Conservation (phyloP, 2,797 vertebrate species). For the Thaleichthys pacificus region DNA sequence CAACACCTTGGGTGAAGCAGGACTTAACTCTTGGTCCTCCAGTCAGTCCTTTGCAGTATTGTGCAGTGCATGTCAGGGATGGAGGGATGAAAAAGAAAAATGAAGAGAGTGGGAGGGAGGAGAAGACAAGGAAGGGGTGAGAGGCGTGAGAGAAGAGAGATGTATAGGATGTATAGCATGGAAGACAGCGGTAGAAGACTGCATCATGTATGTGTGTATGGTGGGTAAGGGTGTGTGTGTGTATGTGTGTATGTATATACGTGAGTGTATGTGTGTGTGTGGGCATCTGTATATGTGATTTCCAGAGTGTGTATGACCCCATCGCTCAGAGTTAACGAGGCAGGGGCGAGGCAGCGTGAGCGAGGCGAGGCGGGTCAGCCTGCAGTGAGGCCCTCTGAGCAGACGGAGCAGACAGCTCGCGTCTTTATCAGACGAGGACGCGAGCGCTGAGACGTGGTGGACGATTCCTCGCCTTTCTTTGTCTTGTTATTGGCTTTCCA, state of each 20-base stretch:
- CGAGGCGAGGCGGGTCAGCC: slow-evolving; percentile 7
- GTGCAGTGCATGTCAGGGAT: too few species aligned
- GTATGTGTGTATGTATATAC: slow-evolving; percentile 1
- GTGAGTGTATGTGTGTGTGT: slow-evolving; percentile 1
- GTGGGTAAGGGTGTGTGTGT: slow-evolving; percentile 3
- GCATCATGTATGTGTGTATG: slow-evolving; percentile 12
- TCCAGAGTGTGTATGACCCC: slow-evolving; percentile 40
- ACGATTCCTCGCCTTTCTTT: too few species aligned
- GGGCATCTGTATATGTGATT: slow-evolving; percentile 1
- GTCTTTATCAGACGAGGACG: background rate
- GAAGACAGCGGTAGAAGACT: slow-evolving; percentile 29
- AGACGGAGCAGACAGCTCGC: background rate
- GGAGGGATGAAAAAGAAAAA: background rate
- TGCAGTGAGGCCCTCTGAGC: slow-evolving; percentile 10
- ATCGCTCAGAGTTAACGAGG: slow-evolving; percentile 56
- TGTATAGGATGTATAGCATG: background rate
- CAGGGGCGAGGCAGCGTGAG: slow-evolving; percentile 41
- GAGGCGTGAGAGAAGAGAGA: background rate
- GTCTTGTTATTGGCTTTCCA: too few species aligned
- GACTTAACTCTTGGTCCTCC: background rate
- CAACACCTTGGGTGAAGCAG: background rate
- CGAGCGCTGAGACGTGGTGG: too few species aligned
- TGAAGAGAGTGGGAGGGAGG: background rate
- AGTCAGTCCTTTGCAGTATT: too few species aligned
- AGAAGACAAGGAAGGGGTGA: background rate